These are phyloP conservation scores for Piliocolobus tephrosceles DNA, from an alignment of 2,113 vertebrate species.

Conservation along the genomic window DNA sequence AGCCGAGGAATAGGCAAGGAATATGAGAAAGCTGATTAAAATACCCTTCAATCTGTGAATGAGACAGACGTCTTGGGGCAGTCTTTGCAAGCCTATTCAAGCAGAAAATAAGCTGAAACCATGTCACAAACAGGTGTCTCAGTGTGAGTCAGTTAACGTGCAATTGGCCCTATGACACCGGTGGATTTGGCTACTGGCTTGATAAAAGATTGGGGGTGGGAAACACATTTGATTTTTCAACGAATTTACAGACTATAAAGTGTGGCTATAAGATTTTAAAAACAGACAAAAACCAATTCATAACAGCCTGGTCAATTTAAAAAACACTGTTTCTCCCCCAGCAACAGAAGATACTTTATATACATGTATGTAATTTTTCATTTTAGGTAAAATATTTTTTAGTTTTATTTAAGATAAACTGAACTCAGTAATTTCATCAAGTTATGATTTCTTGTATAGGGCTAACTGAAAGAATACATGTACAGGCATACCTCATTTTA, in stretches of 20 bases:
- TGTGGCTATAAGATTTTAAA: not conserved
- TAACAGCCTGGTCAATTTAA: not conserved
- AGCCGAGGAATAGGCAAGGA: not conserved
- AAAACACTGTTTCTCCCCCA: not conserved
- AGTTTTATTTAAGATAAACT: constrained; percentile 24
- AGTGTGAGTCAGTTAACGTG: not conserved
- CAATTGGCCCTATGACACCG: not conserved
- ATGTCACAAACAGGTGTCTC: not conserved
- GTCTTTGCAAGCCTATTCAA: not conserved
- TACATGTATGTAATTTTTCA: not conserved
- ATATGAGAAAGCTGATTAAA: not conserved
- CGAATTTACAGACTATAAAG: not conserved
- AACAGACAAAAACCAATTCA: not conserved
- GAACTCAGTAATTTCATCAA: constrained; percentile 5
- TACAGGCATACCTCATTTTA: not conserved
- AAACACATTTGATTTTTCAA: constrained; percentile 6
- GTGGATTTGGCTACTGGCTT: not conserved
- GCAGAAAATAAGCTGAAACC: not conserved
- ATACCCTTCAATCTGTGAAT: not conserved
- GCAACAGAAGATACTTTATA: not conserved
- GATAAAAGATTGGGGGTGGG: not conserved
- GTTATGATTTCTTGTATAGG: not conserved
- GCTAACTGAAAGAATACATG: not conserved
- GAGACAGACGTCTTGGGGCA: not conserved
- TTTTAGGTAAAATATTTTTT: constrained; percentile 20